A percentile compares a stretch with the other conserved stretches of the same genome.
Evolutionary conservation across 2,888 invertebrate genomes (phyloP).

Genomic region (Dicyrtoma fusca): DNA sequence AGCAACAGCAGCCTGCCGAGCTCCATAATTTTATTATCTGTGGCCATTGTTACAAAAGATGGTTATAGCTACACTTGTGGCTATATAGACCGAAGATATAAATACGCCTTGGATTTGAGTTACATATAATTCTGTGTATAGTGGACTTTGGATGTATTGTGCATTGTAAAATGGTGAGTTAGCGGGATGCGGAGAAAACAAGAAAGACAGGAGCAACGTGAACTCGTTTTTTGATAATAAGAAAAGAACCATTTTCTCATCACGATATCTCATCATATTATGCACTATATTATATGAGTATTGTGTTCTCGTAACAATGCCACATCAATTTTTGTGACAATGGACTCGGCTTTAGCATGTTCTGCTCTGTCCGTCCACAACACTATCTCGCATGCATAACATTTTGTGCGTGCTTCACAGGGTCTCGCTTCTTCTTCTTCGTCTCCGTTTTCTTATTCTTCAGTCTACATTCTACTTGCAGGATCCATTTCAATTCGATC

Average conservation of each 20-base stretch:
- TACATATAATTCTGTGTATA: too few relatives aligned
- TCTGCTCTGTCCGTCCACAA: slow-evolving; percentile 18
- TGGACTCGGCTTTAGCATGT: slow-evolving; percentile 21
- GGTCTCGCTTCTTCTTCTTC: slow-evolving; percentile 7
- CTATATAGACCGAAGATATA: neutral
- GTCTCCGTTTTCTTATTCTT: neutral
- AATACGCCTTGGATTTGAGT: too few relatives aligned
- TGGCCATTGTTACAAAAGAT: too few relatives aligned
- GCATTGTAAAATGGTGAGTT: too few relatives aligned
- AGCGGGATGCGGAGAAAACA: too few relatives aligned
- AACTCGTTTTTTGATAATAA: slow-evolving; percentile 41
- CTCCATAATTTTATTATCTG: too few relatives aligned
- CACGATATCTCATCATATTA: slow-evolving; percentile 41
- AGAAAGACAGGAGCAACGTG: slow-evolving; percentile 30
- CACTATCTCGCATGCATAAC: slow-evolving; percentile 14
- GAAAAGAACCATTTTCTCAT: slow-evolving; percentile 41
- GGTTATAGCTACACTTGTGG: neutral
- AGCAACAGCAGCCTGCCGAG: too few relatives aligned
- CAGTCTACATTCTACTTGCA: neutral
- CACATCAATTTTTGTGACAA: slow-evolving; percentile 48
- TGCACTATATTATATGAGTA: slow-evolving; percentile 21
- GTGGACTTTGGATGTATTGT: too few relatives aligned
- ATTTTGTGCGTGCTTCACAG: neutral
- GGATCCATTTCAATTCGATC: too few relatives aligned
- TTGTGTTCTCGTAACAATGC: slow-evolving; percentile 42